Evolutionary conservation across 2,113 vertebrate species (phyloP).

Genomic region (Megaleporinus macrocephalus): DNA sequence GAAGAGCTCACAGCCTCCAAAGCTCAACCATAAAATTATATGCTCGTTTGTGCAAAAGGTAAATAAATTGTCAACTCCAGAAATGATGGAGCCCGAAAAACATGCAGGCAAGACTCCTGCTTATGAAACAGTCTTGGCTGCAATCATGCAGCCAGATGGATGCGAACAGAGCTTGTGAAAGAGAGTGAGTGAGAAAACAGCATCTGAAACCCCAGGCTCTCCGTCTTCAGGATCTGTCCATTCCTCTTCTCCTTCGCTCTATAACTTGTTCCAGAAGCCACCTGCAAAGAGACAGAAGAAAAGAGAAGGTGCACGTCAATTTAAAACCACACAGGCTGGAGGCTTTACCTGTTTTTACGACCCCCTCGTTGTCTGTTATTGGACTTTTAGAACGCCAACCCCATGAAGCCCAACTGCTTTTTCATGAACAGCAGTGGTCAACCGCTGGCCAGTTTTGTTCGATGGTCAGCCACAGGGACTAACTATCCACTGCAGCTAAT

Average conservation of each 20-base stretch:
- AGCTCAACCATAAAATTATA: background rate
- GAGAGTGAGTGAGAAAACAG: constrained; percentile 58
- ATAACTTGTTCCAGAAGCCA: constrained; percentile 49
- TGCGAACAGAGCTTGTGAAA: constrained; percentile 46
- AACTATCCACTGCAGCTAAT: background rate
- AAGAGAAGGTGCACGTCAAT: background rate
- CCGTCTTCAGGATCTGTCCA: constrained; percentile 35
- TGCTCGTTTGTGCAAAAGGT: background rate
- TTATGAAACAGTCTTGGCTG: constrained; percentile 70
- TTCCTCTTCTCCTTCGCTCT: constrained; percentile 51
- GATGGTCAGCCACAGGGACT: background rate
- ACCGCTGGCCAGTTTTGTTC: background rate
- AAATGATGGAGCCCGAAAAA: constrained; percentile 25
- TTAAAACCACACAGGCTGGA: background rate
- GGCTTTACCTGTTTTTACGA: background rate
- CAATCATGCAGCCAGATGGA: constrained; percentile 67
- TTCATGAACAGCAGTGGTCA: constrained; percentile 13
- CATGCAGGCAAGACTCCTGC: constrained; percentile 29
- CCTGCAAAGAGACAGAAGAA: constrained; percentile 55
- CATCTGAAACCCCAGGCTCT: constrained; percentile 35
- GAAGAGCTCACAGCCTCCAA: background rate
- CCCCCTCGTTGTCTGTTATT: background rate
- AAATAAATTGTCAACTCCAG: background rate
- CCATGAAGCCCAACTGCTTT: background rate
- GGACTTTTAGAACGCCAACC: background rate